A percentile compares a stretch with the other conserved stretches of the same genome.
Conservation (phyloP, 1,140 invertebrate genomes). For the Stegodyphus mimosarum region DNA sequence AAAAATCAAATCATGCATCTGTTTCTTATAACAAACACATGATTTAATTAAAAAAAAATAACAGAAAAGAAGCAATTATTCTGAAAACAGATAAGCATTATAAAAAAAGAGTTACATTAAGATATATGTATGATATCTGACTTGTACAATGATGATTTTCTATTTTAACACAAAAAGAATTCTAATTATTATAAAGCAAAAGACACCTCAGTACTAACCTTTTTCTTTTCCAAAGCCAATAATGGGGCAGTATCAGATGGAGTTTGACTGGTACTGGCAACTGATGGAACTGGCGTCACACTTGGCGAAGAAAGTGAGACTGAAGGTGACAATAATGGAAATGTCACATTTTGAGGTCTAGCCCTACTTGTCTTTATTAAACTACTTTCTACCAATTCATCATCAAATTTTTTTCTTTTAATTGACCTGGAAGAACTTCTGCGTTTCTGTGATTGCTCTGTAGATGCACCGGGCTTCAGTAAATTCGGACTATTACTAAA, state of each 20-base stretch:
- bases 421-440: slow-evolving; percentile 89
- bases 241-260: slow-evolving; percentile 3
- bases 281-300: background rate
- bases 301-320: background rate
- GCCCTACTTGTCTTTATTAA: slow-evolving; percentile 64
- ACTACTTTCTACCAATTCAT: slow-evolving; percentile 85
- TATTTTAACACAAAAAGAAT: too few species aligned
- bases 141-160: too few species aligned
- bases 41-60: too few species aligned
- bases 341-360: slow-evolving; percentile 57
- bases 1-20: too few species aligned
- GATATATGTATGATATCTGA: too few species aligned
- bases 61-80: too few species aligned
- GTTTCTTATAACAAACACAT: too few species aligned
- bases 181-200: too few species aligned
- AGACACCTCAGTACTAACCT: too few species aligned
- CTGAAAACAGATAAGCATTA: too few species aligned
- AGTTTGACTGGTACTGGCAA: slow-evolving; percentile 4
- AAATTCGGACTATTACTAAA: background rate
- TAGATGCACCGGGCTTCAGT: slow-evolving; percentile 7
- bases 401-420: slow-evolving; percentile 95
- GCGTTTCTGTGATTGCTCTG: slow-evolving; percentile 61
- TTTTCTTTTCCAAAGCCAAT: slow-evolving; percentile 64
- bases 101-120: too few species aligned
- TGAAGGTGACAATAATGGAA: slow-evolving; percentile 62